Evolutionary conservation across 2,797 vertebrate species (phyloP).

Genomic region (Muscicapa striata): DNA sequence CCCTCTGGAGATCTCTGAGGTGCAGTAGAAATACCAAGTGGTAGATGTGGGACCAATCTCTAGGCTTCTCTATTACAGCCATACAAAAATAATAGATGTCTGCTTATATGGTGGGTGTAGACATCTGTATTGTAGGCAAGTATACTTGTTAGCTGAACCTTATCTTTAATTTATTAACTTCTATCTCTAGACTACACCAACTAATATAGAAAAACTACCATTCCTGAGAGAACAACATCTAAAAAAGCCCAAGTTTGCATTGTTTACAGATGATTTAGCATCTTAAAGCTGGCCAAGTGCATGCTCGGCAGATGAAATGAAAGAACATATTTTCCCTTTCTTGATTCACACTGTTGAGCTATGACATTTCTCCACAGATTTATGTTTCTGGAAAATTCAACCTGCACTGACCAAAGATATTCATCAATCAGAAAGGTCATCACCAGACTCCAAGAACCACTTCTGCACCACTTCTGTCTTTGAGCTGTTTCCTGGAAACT

Average conservation of each 20-base stretch:
- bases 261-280: not conserved
- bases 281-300: not conserved
- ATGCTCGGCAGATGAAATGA: not conserved
- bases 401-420: not conserved
- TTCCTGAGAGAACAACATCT: not conserved
- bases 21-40: not conserved
- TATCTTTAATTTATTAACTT: not conserved
- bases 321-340: not conserved
- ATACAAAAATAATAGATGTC: not conserved
- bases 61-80: not conserved
- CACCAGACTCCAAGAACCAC: not conserved
- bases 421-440: not conserved
- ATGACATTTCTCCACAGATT: not conserved
- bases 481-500: not conserved
- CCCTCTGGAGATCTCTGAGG: not conserved
- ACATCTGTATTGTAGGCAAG: not conserved
- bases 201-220: not conserved
- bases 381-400: not conserved
- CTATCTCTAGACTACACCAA: not conserved
- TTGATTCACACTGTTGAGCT: not conserved
- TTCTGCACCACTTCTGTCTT: not conserved
- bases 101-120: not conserved
- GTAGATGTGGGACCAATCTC: not conserved
- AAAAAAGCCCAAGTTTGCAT: not conserved
- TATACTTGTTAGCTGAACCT: not conserved